Percentiles rank a stretch among this genome's conserved stretches.
These are phyloP conservation scores for Tipula confusa DNA, from an alignment of 2,888 invertebrate genomes.

Conservation along the genomic window DNA sequence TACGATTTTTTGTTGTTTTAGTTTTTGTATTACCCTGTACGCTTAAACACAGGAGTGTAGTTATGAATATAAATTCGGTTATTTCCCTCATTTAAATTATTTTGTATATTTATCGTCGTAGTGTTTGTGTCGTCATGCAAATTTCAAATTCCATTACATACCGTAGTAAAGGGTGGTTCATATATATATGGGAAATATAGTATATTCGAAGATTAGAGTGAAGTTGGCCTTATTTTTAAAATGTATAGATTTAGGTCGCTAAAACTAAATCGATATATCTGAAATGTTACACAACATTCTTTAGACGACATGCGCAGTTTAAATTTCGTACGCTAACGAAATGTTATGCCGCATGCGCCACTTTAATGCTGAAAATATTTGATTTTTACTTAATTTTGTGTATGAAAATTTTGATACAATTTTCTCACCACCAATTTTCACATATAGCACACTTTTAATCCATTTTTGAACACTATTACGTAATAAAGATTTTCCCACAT, in stretches of 20 bases:
- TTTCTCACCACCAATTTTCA: background rate
- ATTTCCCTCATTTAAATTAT: background rate
- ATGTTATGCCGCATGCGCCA: background rate
- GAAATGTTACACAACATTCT: too few species aligned
- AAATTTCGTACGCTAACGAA: background rate
- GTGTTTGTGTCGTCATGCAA: background rate
- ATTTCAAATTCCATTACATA: background rate
- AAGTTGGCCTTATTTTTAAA: background rate
- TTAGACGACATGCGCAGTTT: background rate
- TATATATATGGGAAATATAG: background rate
- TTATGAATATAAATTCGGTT: conserved; percentile 7
- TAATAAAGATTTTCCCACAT: background rate
- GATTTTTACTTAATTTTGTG: background rate
- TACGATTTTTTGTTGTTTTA: background rate
- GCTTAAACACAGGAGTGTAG: background rate
- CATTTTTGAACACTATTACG: background rate
- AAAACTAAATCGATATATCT: background rate
- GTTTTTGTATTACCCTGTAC: background rate
- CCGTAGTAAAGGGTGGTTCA: background rate
- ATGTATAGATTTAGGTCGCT: background rate
- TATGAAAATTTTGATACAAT: background rate
- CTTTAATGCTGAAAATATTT: background rate
- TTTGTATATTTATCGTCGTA: background rate
- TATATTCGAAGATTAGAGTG: background rate
- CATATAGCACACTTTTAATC: background rate